Percentiles rank a stretch among this genome's conserved stretches.
These are phyloP conservation scores for Drosophila planitibia DNA, from an alignment of 2,888 invertebrate genomes.

Conservation along the genomic window DNA sequence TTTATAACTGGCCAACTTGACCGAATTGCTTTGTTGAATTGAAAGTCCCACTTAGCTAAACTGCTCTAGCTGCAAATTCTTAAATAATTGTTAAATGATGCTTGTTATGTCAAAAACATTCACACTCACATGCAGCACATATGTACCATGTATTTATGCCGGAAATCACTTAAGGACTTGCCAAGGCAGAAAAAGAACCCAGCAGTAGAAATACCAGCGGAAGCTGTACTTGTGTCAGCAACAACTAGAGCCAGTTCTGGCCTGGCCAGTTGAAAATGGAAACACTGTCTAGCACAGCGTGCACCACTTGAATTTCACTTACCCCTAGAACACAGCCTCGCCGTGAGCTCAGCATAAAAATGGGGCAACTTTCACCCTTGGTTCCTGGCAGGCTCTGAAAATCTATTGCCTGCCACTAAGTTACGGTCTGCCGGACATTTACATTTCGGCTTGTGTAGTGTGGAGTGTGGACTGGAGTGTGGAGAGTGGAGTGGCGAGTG, in stretches of 20 bases:
- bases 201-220: slow-evolving; percentile 25
- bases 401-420: slow-evolving; percentile 82
- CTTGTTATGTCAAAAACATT: slow-evolving; percentile 79
- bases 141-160: slow-evolving; percentile 17
- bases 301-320: slow-evolving; percentile 79
- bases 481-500: neutral
- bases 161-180: slow-evolving; percentile 71
- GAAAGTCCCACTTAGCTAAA: slow-evolving; percentile 48
- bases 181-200: slow-evolving; percentile 18
- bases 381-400: slow-evolving; percentile 40
- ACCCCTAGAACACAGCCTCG: slow-evolving; percentile 43
- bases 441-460: slow-evolving; percentile 67
- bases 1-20: slow-evolving; percentile 57
- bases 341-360: slow-evolving; percentile 38
- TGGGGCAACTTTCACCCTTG: slow-evolving; percentile 73
- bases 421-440: slow-evolving; percentile 83
- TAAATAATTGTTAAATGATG: slow-evolving; percentile 81
- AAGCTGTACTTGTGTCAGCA: neutral
- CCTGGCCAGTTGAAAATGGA: slow-evolving; percentile 52
- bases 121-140: slow-evolving; percentile 37
- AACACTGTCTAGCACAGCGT: slow-evolving; percentile 75
- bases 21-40: slow-evolving; percentile 60
- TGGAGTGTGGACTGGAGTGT: slow-evolving; percentile 4
- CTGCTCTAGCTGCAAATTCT: slow-evolving; percentile 57
- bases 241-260: slow-evolving; percentile 20